These are phyloP conservation scores for Fregata magnificens DNA, from an alignment of 2,113 vertebrate genomes.

Conservation along the genomic window DNA sequence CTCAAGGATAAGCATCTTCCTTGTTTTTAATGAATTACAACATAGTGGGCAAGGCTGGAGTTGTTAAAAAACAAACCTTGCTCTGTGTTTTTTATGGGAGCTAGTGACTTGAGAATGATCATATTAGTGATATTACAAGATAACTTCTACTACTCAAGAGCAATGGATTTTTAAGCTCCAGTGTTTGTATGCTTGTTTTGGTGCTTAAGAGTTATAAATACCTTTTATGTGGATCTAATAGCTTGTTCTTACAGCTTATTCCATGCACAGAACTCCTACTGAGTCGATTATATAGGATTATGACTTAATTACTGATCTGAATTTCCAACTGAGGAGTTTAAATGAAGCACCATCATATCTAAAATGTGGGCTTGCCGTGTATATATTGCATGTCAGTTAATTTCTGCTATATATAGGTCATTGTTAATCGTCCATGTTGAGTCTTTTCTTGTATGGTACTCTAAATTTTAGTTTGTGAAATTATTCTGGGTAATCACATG, in stretches of 20 bases:
- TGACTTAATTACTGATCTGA: background rate
- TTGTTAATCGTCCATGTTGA: background rate
- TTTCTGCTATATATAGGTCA: background rate
- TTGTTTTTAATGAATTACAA: background rate
- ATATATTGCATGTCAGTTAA: background rate
- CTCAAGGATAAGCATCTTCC: background rate
- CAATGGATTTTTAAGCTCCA: background rate
- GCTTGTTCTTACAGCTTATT: background rate
- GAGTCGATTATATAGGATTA: background rate
- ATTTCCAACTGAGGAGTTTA: background rate
- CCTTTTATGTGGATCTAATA: background rate
- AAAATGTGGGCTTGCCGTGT: background rate
- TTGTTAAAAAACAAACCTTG: background rate
- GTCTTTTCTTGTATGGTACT: background rate
- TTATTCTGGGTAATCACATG: background rate
- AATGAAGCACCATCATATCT: background rate
- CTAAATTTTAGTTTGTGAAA: background rate
- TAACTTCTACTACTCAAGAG: background rate
- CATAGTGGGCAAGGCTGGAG: background rate
- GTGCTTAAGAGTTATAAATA: background rate
- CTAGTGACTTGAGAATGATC: background rate
- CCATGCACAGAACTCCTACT: background rate
- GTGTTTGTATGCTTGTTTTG: background rate
- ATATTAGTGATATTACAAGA: background rate
- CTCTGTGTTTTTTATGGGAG: background rate